Conservation (phyloP, 2,797 vertebrate genomes). For the Apogon talboti region DNA sequence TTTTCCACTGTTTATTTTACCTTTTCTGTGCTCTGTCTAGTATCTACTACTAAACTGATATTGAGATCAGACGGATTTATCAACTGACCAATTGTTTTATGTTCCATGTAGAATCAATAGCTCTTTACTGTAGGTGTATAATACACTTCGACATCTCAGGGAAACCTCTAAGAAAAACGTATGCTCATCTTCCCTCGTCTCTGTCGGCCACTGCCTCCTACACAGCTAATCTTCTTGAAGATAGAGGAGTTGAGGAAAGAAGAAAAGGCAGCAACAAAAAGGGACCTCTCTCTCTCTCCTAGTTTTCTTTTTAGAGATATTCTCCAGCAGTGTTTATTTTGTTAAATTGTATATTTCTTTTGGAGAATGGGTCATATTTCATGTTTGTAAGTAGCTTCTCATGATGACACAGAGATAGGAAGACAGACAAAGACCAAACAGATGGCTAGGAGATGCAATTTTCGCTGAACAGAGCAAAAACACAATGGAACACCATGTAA, state of each 20-base stretch:
- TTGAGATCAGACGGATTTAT: too few species aligned
- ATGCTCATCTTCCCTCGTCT: background rate
- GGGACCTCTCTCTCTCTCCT: background rate
- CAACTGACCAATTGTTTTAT: too few species aligned
- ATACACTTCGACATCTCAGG: slow-evolving; percentile 1
- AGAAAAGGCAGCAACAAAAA: background rate
- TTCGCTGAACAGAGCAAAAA: slow-evolving; percentile 54
- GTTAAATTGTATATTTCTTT: slow-evolving; percentile 32
- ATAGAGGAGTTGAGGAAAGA: background rate
- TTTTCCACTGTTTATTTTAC: too few species aligned
- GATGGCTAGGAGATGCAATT: slow-evolving; percentile 58
- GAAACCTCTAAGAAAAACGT: background rate
- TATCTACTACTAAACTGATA: too few species aligned
- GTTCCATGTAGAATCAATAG: too few species aligned
- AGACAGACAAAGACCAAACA: slow-evolving; percentile 53
- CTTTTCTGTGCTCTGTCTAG: too few species aligned
- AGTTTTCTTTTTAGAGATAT: slow-evolving; percentile 5
- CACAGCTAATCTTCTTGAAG: slow-evolving; percentile 4
- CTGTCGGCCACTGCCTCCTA: background rate
- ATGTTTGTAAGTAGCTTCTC: slow-evolving; percentile 41
- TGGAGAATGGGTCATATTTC: slow-evolving; percentile 16
- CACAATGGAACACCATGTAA: slow-evolving; percentile 59
- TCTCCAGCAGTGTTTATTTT: slow-evolving; percentile 32
- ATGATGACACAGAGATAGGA: slow-evolving; percentile 28
- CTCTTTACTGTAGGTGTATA: background rate